These are phyloP conservation scores for Phaonia tiefii DNA, from an alignment of 2,888 invertebrate species.

Conservation along the genomic window DNA sequence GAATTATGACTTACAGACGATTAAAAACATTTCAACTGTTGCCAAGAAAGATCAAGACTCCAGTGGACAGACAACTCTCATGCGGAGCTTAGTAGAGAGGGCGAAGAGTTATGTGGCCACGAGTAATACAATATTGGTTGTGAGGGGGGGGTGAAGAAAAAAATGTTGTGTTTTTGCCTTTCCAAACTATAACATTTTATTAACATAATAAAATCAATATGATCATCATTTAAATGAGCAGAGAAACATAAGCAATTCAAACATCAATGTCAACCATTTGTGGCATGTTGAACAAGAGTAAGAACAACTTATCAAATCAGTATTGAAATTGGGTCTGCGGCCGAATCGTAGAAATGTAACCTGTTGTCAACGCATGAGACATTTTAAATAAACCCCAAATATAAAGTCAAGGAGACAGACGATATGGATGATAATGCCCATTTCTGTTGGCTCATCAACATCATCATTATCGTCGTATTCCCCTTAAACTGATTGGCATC, in stretches of 20 bases:
- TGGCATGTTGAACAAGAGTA: constrained; percentile 26
- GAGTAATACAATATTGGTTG: constrained; percentile 53
- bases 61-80: constrained; percentile 30
- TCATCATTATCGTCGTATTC: not conserved
- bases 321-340: not conserved
- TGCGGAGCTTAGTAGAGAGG: constrained; percentile 8
- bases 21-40: constrained; percentile 34
- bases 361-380: constrained; percentile 6
- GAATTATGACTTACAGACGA: constrained; percentile 65
- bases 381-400: not conserved
- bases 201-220: constrained; percentile 79
- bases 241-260: constrained; percentile 33
- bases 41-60: constrained; percentile 43
- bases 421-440: not conserved
- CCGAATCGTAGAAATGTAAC: constrained; percentile 11
- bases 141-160: no score
- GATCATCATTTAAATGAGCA: constrained; percentile 71
- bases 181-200: constrained; percentile 79
- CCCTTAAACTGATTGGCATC: constrained; percentile 41
- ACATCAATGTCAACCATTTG: constrained; percentile 56
- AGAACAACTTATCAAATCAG: not conserved
- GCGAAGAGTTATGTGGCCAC: constrained; percentile 47
- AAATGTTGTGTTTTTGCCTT: constrained; percentile 56
- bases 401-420: not conserved
- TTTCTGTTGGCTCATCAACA: not conserved